Base-by-base conservation (phyloP, 2,888 invertebrate species). In the Crocallis elinguaria region DNA sequence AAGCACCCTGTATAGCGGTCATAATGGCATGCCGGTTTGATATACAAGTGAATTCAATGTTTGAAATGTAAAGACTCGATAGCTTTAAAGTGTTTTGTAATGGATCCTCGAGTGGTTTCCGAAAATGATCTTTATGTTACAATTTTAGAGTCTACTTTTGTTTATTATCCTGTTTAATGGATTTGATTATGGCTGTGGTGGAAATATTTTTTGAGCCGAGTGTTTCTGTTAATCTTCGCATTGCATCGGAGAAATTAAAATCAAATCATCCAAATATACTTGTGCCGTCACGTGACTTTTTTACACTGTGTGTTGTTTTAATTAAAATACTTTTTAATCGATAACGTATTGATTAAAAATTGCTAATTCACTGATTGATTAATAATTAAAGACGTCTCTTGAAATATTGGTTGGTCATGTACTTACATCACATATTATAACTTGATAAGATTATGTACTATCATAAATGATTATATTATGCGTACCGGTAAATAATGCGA, bases 1-100 rank as follows among this genome's bases (percentile, higher is more conserved):
- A 60, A 69, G 66, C 67, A 66, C 52, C 58, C 54, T 64, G 67
- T 66, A 65, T 66, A 51, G 16, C 13, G 43, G 25, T 32, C 57
- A 54, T 58, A 57, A 58, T 61, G 41, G 43, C 49, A 51, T 54
- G 41, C 32, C 16, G n/a, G 46, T 50, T 59, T 52, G 51, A 43
- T 49, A 46, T 43, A 49, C 19, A 41, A 49, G 42, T 53, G 39
- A 59, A 44, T 59, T 51, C 51, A 60, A 64, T 58, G 43, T 58
- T 57, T 48, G 55, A 50, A 60, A 45, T 53, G 48, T 52, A 49
- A 52, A 49, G 23, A 45, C 32, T 39, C 42, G 45, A 43, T 49
- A 56, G 35, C 29, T 43, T 33, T 49, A 43, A 49, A 45, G 45
- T 13, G 23, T 42, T 41, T 45, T 48, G 33, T 32, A 48, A 53